Base-by-base conservation (phyloP, 2,797 vertebrate genomes). In the Glyptemys insculpta region DNA sequence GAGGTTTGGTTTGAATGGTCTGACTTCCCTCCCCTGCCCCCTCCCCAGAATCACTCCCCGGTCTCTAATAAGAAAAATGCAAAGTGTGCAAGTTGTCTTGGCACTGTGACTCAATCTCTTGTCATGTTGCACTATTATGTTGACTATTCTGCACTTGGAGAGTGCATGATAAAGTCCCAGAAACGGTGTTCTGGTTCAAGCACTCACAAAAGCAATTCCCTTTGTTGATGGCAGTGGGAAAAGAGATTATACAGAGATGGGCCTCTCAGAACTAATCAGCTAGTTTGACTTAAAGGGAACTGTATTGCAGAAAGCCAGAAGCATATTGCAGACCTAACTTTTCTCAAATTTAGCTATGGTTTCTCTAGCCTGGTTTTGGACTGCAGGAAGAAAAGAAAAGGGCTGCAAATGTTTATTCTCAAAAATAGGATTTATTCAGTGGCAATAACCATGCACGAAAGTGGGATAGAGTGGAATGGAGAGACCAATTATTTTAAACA, bases 51-150 rank as follows among this genome's bases (percentile, higher is more conserved):
- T 83, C 93, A 93, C 53, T 72, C 83, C 84, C 92, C 94, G 85
- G 59, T 96, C 72, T 85, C 91, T 95, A 94, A 95, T 93, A 91
- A 62, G 93, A 87, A 96, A 92, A 93, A 90, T 91, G 88, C 88
- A 65, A 94, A 96, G 83, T 89, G 94, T 91, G 86, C 93, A 95
- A 88, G 50, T 81, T 91, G 82, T 83, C 86, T 91, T 65, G 72
- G 85, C 85, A 52, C 72, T 52, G 76, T 79, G 84, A 87, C 83
- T 95, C 90, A 86, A 74, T 15, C 53, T 95, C 87, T 94, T 96
- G 91, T 95, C 86, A 65, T 44, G 19, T 88, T 86, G 85, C 89
- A 82, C 91, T 96, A 59, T 91, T 92, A 85, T 62, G 89, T 87
- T 95, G 92, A 95, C 89, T 96, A 80, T 86, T 91, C 85, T 80